phyloP scores from a whole-genome alignment of 1,140 invertebrate species.

The Trypoxylus dichotomus region DNA sequence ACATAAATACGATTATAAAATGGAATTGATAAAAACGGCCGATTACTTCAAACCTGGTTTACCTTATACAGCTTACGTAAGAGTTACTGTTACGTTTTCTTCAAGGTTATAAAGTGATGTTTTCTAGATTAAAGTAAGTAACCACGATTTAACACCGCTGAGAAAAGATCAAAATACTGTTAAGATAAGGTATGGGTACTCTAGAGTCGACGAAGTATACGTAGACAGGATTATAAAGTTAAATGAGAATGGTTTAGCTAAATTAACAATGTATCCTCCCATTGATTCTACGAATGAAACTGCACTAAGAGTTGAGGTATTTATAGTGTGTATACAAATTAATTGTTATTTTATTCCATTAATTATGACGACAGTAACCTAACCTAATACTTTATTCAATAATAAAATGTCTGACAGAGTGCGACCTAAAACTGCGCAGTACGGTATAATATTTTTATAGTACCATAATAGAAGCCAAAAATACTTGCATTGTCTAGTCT shows the following conservation, averaged over 20 bases:
- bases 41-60: constrained; percentile 87
- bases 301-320: constrained; percentile 65
- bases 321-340: background rate
- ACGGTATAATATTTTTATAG: too few relatives aligned
- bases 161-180: constrained; percentile 66
- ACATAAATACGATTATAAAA: constrained; percentile 78
- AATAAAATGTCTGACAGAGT: too few relatives aligned
- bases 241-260: constrained; percentile 69
- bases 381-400: too few relatives aligned
- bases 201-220: constrained; percentile 66
- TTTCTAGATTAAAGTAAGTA: constrained; percentile 67
- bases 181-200: constrained; percentile 66
- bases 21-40: constrained; percentile 80
- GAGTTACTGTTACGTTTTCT: constrained; percentile 41
- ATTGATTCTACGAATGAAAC: constrained; percentile 56
- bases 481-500: too few relatives aligned
- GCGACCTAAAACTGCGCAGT: too few relatives aligned
- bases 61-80: constrained; percentile 79
- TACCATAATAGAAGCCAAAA: too few relatives aligned
- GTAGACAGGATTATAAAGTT: constrained; percentile 62
- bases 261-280: constrained; percentile 71
- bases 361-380: too few relatives aligned
- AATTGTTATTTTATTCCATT: too few relatives aligned
- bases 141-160: constrained; percentile 76
- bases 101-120: constrained; percentile 2